Evolutionary conservation across 2,888 invertebrate species (phyloP).

Genomic region (Lumbricus terrestris): DNA sequence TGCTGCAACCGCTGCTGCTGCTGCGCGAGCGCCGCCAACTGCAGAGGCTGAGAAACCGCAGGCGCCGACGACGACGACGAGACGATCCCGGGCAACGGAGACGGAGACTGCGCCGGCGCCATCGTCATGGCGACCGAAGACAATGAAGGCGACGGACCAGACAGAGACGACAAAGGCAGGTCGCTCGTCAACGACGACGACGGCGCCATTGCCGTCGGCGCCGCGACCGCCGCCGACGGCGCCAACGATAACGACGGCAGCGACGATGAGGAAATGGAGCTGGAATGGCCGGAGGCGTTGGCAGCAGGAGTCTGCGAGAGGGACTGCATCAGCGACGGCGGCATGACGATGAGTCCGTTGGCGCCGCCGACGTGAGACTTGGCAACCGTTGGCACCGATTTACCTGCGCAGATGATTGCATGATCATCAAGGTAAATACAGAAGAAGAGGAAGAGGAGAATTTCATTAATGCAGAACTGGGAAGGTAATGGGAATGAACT

Average conservation of each 20-base stretch:
- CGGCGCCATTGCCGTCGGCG: background rate
- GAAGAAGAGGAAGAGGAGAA: no score
- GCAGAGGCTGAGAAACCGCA: background rate
- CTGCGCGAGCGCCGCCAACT: slow-evolving; percentile 9
- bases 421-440: no score
- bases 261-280: background rate
- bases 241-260: background rate
- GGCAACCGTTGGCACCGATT: background rate
- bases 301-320: slow-evolving; percentile 5
- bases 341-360: background rate
- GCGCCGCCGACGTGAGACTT: background rate
- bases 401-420: background rate
- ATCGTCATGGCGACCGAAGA: background rate
- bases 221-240: background rate
- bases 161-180: background rate
- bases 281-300: background rate
- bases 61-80: background rate
- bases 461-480: no score
- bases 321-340: background rate
- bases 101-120: background rate
- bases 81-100: background rate
- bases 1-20: background rate
- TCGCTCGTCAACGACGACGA: background rate
- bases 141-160: background rate
- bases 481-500: no score